Conservation (phyloP, 2,797 vertebrate species). For the Acipenser oxyrinchus region DNA sequence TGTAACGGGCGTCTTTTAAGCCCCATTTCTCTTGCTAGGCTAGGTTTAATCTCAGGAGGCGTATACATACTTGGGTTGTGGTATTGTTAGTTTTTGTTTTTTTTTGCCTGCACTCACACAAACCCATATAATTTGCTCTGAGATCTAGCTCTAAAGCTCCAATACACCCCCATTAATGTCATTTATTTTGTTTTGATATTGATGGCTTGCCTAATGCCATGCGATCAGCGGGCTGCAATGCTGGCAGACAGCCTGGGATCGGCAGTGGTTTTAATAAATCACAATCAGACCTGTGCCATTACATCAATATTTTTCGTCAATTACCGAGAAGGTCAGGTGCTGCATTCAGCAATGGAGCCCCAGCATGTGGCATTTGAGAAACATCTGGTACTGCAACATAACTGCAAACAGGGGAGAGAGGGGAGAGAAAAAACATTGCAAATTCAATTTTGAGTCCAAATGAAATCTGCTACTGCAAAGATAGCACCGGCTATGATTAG, state of each 20-base stretch:
- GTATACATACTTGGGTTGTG: slow-evolving; percentile 46
- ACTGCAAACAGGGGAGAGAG: slow-evolving; percentile 48
- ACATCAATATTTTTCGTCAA: slow-evolving; percentile 99
- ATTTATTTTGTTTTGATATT: slow-evolving; percentile 89
- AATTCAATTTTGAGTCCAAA: slow-evolving; percentile 53
- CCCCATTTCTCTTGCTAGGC: slow-evolving; percentile 45
- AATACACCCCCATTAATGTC: slow-evolving; percentile 84
- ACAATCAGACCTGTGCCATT: slow-evolving; percentile 98
- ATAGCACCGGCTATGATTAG: slow-evolving; percentile 69
- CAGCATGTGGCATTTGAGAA: slow-evolving; percentile 80
- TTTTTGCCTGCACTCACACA: slow-evolving; percentile 44
- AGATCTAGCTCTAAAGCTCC: slow-evolving; percentile 70
- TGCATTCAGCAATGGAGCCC: slow-evolving; percentile 71
- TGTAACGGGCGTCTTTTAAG: neutral
- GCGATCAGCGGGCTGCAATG: slow-evolving; percentile 86
- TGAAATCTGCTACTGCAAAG: slow-evolving; percentile 70
- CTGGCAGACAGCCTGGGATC: slow-evolving; percentile 92
- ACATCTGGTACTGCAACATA: slow-evolving; percentile 82
- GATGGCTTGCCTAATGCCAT: slow-evolving; percentile 98
- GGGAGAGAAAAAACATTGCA: slow-evolving; percentile 38
- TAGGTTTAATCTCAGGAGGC: slow-evolving; percentile 56
- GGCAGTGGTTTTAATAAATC: slow-evolving; percentile 97
- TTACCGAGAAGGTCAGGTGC: slow-evolving; percentile 98
- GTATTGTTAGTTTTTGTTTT: slow-evolving; percentile 36
- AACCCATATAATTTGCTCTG: slow-evolving; percentile 72